phyloP scores from a whole-genome alignment of 1,140 invertebrate genomes.

The Drosophila persimilis region DNA sequence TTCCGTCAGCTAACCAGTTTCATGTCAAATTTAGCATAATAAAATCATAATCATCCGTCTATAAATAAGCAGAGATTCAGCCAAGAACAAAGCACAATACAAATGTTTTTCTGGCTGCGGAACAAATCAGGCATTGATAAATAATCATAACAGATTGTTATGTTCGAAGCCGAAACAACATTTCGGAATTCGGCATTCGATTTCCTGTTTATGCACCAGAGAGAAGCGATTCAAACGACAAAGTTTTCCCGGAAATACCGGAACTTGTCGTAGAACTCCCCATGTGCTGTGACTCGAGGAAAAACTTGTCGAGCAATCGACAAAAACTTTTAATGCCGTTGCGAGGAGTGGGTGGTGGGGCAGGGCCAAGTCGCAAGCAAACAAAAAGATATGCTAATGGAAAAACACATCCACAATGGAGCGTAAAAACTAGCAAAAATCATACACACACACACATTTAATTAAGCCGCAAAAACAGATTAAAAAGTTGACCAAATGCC shows the following conservation, averaged over 20 bases:
- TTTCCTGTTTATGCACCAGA: constrained; percentile 74
- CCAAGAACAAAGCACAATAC: constrained; percentile 42
- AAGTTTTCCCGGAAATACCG: constrained; percentile 41
- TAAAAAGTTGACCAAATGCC: constrained; percentile 65
- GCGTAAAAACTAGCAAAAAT: constrained; percentile 61
- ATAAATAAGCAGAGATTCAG: constrained; percentile 49
- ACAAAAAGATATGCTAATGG: constrained; percentile 37
- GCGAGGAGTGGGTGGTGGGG: constrained; percentile 19
- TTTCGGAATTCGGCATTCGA: constrained; percentile 54
- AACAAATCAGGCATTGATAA: constrained; percentile 51
- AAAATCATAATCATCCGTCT: constrained; percentile 40
- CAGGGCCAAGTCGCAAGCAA: constrained; percentile 32
- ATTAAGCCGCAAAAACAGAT: constrained; percentile 58
- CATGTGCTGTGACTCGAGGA: constrained; percentile 4
- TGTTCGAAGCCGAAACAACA: constrained; percentile 51
- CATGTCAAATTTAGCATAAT: constrained; percentile 49
- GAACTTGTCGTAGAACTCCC: constrained; percentile 27
- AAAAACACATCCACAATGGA: constrained; percentile 55
- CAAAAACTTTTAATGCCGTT: constrained; percentile 52
- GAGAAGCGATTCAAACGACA: constrained; percentile 19
- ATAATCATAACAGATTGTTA: constrained; percentile 53
- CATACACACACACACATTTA: constrained; percentile 28
- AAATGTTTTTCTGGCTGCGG: constrained; percentile 50
- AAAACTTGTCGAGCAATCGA: constrained; percentile 38
- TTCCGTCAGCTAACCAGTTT: constrained; percentile 60